phyloP scores from a whole-genome alignment of 1,140 invertebrate species.

The Listronotus bonariensis region DNA sequence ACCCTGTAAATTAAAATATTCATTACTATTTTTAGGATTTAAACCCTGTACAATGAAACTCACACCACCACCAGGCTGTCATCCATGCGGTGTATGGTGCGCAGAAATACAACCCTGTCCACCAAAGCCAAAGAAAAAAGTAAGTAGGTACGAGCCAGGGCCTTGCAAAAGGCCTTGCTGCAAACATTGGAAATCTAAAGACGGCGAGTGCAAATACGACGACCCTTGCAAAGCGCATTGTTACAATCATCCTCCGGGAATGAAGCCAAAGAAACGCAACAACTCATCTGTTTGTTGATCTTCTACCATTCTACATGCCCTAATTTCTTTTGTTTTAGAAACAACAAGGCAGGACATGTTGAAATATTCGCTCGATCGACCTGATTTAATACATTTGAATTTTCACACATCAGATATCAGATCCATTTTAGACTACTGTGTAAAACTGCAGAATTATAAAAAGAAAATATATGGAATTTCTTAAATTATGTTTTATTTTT shows the following conservation, averaged over 20 bases:
- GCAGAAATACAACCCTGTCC: slow-evolving; percentile 48
- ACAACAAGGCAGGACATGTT: slow-evolving; percentile 6
- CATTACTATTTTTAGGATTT: slow-evolving; percentile 34
- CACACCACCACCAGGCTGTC: slow-evolving; percentile 41
- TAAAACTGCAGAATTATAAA: background rate
- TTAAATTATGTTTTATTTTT: background rate
- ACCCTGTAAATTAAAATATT: too few species aligned
- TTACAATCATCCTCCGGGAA: slow-evolving; percentile 50
- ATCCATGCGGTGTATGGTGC: slow-evolving; percentile 47
- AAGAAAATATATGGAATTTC: background rate
- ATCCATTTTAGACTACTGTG: background rate
- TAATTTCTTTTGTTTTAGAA: slow-evolving; percentile 16
- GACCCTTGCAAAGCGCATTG: slow-evolving; percentile 52
- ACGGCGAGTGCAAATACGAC: slow-evolving; percentile 50
- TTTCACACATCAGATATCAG: background rate
- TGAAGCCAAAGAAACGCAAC: slow-evolving; percentile 42
- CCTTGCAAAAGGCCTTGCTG: slow-evolving; percentile 49
- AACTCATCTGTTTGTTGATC: background rate
- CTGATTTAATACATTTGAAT: background rate
- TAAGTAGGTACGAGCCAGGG: slow-evolving; percentile 35
- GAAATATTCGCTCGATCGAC: slow-evolving; percentile 2
- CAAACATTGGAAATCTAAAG: slow-evolving; percentile 50
- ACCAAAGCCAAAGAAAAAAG: slow-evolving; percentile 43
- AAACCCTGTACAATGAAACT: slow-evolving; percentile 51
- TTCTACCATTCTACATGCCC: background rate